Evolutionary conservation across 1,140 invertebrate genomes (phyloP).

Genomic region (Drosophila bocqueti): DNA sequence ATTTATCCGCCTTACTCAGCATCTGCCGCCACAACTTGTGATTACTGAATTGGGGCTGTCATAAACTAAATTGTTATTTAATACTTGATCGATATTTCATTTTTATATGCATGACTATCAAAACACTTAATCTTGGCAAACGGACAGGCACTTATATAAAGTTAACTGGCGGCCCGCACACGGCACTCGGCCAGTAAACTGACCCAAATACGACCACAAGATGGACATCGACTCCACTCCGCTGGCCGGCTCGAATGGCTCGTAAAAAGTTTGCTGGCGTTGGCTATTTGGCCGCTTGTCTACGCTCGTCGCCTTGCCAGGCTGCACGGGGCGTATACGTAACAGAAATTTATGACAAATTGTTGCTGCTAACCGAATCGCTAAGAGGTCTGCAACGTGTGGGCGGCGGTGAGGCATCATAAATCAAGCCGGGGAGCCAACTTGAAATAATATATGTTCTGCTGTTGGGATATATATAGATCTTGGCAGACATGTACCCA

Average conservation of each 20-base stretch:
- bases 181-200: conserved; percentile 59
- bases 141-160: conserved; percentile 77
- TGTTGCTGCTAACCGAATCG: conserved; percentile 76
- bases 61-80: conserved; percentile 84
- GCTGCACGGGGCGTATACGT: conserved; percentile 52
- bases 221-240: conserved; percentile 63
- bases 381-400: conserved; percentile 77
- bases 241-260: conserved; percentile 52
- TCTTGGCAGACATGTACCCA: conserved; percentile 1
- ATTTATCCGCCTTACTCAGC: conserved; percentile 35
- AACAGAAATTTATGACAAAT: conserved; percentile 78
- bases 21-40: conserved; percentile 39
- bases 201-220: conserved; percentile 80
- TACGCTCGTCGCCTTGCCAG: neutral
- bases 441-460: conserved; percentile 49
- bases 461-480: conserved; percentile 26
- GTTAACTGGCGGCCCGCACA: conserved; percentile 57
- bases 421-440: conserved; percentile 60
- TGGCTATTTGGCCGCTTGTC: conserved; percentile 62
- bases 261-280: conserved; percentile 71
- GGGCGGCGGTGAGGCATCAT: conserved; percentile 54
- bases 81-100: conserved; percentile 84
- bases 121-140: conserved; percentile 78
- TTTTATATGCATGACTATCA: conserved; percentile 83
- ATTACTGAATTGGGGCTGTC: conserved; percentile 58